Conservation (phyloP, 2,113 vertebrate genomes). For the Suncus etruscus region DNA sequence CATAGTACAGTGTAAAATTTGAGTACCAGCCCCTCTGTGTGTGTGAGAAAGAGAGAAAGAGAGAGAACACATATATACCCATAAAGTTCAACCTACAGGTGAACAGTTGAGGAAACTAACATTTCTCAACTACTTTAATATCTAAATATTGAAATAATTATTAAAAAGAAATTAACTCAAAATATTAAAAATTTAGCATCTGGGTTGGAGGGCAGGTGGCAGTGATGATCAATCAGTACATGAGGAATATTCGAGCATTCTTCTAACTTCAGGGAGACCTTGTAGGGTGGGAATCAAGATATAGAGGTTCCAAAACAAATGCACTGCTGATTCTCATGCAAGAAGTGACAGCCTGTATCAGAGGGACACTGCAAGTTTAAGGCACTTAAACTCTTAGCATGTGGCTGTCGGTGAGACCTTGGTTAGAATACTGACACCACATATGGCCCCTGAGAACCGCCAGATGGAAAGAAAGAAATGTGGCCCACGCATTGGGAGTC, state of each 20-base stretch:
- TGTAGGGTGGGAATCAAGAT: not conserved
- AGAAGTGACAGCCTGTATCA: not conserved
- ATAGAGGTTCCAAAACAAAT: not conserved
- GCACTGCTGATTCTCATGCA: not conserved
- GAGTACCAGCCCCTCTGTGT: not conserved
- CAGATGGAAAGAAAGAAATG: too few relatives aligned
- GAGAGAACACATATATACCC: not conserved
- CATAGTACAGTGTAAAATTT: not conserved
- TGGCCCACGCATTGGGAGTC: not conserved
- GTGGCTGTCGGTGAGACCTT: too few relatives aligned
- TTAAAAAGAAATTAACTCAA: conserved; percentile 29
- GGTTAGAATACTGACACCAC: too few relatives aligned
- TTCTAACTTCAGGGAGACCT: not conserved
- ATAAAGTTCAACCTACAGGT: too few relatives aligned
- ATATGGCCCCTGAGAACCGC: too few relatives aligned
- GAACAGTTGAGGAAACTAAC: too few relatives aligned
- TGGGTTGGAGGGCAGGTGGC: too few relatives aligned
- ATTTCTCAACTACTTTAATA: too few relatives aligned
- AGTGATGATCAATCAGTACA: not conserved
- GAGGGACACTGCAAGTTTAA: not conserved
- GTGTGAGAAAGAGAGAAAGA: not conserved
- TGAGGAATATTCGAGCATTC: too few relatives aligned
- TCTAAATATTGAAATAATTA: conserved; percentile 9
- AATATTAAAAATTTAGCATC: not conserved
- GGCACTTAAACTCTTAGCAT: not conserved